Evolutionary conservation across 2,797 vertebrate species (phyloP).

Genomic region (Rousettus madagascariensis): DNA sequence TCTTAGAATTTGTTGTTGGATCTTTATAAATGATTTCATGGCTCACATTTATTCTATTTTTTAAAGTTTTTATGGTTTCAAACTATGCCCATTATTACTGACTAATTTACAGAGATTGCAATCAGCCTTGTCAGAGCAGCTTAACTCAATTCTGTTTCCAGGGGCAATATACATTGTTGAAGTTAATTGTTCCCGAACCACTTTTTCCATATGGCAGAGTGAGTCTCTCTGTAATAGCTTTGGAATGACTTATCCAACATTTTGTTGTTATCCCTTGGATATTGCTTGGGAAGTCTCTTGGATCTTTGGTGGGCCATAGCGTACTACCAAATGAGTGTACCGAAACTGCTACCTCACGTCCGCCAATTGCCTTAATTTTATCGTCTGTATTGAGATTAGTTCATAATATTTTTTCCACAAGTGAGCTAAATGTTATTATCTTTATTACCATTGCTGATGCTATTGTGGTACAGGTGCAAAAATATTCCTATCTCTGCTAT

Average conservation of each 20-base stretch:
- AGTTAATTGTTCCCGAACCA: conserved; percentile 68
- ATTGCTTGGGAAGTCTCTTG: conserved; percentile 35
- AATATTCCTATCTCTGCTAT: conserved; percentile 52
- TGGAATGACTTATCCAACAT: conserved; percentile 64
- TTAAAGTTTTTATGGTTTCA: conserved; percentile 58
- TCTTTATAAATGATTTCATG: conserved; percentile 9
- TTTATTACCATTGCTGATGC: conserved; percentile 59
- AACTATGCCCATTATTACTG: conserved; percentile 40
- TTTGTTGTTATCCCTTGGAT: conserved; percentile 44
- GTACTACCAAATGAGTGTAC: background rate
- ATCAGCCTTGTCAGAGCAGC: background rate
- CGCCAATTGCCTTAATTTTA: conserved; percentile 24
- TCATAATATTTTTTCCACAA: conserved; percentile 53
- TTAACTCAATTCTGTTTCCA: conserved; percentile 54
- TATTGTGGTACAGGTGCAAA: conserved; percentile 67
- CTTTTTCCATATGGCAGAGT: conserved; percentile 70
- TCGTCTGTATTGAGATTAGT: background rate
- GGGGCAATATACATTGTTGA: conserved; percentile 60
- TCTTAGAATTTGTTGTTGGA: conserved; percentile 6
- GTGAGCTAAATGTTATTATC: conserved; percentile 45
- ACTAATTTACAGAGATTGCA: conserved; percentile 57
- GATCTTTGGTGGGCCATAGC: conserved; percentile 42
- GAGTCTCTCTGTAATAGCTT: conserved; percentile 58
- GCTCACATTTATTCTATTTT: conserved; percentile 32
- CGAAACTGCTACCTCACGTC: background rate